A percentile compares a stretch with the other conserved stretches of the same genome.
Conservation (phyloP, 1,140 invertebrate species). For the Piezodorus guildinii region DNA sequence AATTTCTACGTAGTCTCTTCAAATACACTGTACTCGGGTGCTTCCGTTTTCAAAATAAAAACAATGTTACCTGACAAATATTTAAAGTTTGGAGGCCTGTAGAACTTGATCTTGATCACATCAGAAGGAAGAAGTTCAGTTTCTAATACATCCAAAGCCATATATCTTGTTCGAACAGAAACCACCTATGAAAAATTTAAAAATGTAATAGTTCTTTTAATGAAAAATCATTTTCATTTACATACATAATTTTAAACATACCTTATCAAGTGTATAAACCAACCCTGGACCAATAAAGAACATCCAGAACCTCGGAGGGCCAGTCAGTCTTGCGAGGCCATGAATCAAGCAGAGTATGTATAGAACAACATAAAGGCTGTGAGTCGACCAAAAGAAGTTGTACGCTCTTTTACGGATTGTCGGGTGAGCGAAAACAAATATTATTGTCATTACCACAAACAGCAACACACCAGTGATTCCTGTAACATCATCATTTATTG, state of each 20-base stretch:
- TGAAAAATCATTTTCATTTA: not conserved
- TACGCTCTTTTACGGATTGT: conserved; percentile 87
- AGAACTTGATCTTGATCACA: conserved; percentile 85
- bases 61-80: conserved; percentile 64
- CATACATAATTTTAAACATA: conserved; percentile 35
- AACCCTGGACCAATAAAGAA: conserved; percentile 91
- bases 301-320: conserved; percentile 86
- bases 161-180: conserved; percentile 80
- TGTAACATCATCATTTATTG: conserved; percentile 33
- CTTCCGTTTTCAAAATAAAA: no score
- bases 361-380: conserved; percentile 80
- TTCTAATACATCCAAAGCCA: conserved; percentile 88
- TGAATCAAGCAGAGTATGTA: conserved; percentile 88
- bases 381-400: conserved; percentile 95
- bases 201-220: not conserved
- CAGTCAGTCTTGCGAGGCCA: conserved; percentile 86
- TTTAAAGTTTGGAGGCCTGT: conserved; percentile 89
- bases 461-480: conserved; percentile 89
- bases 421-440: conserved; percentile 95
- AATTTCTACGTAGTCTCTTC: no score
- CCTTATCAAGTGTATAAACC: conserved; percentile 82
- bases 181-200: conserved; percentile 48
- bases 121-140: conserved; percentile 93
- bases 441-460: conserved; percentile 87
- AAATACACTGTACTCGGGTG: no score